phyloP scores from a whole-genome alignment of 2,888 invertebrate genomes.

The Melinaea marsaeus region DNA sequence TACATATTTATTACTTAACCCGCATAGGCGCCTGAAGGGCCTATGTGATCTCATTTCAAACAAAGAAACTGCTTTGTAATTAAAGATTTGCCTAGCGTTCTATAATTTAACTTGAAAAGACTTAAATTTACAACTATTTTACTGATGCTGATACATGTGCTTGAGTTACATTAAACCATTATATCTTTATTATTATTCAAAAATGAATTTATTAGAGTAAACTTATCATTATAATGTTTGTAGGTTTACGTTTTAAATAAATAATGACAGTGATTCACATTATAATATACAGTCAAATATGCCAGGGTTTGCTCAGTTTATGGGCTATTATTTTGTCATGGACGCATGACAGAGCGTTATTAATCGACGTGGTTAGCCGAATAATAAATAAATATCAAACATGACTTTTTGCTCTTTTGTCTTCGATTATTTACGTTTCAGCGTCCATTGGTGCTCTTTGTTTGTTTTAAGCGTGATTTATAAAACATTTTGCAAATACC shows the following conservation, averaged over 20 bases:
- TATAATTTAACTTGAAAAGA: too few relatives aligned
- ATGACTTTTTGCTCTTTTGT: constrained; percentile 23
- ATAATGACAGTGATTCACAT: constrained; percentile 11
- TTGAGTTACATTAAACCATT: background rate
- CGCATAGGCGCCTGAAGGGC: constrained; percentile 21
- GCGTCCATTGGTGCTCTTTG: background rate
- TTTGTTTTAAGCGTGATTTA: constrained; percentile 1
- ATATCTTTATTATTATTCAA: background rate
- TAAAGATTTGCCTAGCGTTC: too few relatives aligned
- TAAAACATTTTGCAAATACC: background rate
- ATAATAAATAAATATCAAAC: constrained; percentile 31
- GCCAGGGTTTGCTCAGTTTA: constrained; percentile 23
- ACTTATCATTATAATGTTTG: constrained; percentile 11
- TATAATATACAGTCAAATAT: constrained; percentile 14
- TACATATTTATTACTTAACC: constrained; percentile 68
- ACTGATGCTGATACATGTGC: background rate
- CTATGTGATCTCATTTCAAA: background rate
- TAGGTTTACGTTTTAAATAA: constrained; percentile 12
- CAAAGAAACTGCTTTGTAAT: too few relatives aligned
- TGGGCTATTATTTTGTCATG: constrained; percentile 30
- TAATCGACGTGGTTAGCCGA: constrained; percentile 29
- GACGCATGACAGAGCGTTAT: constrained; percentile 27
- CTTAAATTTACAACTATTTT: too few relatives aligned
- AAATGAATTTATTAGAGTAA: constrained; percentile 2
- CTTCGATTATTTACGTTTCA: constrained; percentile 22